A percentile compares a stretch with the other conserved stretches of the same genome.
phyloP scores from a whole-genome alignment of 2,797 vertebrate species.

The Clarias laeviceps region DNA sequence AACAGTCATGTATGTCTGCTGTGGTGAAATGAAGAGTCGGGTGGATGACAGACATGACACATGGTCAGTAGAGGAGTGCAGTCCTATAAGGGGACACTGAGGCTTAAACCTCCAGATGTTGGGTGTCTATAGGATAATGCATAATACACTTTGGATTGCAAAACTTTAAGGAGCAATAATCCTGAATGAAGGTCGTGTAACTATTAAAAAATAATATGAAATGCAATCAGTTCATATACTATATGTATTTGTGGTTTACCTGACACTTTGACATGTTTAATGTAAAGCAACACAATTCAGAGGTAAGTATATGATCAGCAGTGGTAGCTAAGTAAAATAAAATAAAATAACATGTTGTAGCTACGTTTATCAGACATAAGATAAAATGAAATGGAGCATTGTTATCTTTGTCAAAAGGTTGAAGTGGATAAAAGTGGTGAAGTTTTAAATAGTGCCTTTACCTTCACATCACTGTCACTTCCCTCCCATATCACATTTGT shows the following conservation, averaged over 20 bases:
- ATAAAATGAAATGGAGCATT: conserved; percentile 47
- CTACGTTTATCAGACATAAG: conserved; percentile 16
- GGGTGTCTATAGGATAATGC: conserved; percentile 72
- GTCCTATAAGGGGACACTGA: conserved; percentile 66
- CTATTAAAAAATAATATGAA: conserved; percentile 56
- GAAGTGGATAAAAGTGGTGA: conserved; percentile 48
- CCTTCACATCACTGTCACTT: conserved; percentile 62
- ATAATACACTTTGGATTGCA: conserved; percentile 72
- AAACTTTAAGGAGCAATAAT: conserved; percentile 66
- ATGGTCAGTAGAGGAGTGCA: conserved; percentile 64
- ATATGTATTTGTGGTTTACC: conserved; percentile 42
- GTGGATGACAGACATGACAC: conserved; percentile 69
- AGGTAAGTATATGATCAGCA: conserved; percentile 56
- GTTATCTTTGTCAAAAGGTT: conserved; percentile 29
- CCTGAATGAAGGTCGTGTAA: conserved; percentile 62
- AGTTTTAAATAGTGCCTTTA: conserved; percentile 52
- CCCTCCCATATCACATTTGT: conserved; percentile 61
- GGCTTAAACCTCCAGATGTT: conserved; percentile 68
- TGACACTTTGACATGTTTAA: conserved; percentile 39
- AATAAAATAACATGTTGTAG: conserved; percentile 14
- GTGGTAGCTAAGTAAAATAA: conserved; percentile 61
- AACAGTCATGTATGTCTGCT: conserved; percentile 82
- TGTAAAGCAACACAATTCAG: conserved; percentile 49
- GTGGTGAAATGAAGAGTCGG: conserved; percentile 67
- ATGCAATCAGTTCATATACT: conserved; percentile 20